Percentiles rank a stretch among this genome's conserved stretches.
Evolutionary conservation across 2,113 vertebrate species (phyloP).

Genomic region (Hyla sarda): DNA sequence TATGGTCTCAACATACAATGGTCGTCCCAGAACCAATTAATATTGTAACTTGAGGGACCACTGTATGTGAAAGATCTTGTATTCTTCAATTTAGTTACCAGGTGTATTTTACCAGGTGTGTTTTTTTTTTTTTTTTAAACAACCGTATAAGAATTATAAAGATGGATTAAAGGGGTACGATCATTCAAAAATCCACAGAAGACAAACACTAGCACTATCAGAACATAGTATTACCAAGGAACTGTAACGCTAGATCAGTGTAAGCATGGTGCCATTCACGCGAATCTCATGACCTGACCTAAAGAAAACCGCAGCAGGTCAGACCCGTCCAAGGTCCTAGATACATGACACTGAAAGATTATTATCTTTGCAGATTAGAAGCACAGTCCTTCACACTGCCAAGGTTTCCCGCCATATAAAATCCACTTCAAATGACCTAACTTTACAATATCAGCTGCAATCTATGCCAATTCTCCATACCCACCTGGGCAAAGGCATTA

Average conservation of each 20-base stretch:
- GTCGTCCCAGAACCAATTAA: no score
- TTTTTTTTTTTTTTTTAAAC: no score
- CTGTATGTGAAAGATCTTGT: no score
- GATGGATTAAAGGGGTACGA: neutral
- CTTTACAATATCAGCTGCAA: neutral
- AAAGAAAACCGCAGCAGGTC: neutral
- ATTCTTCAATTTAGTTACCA: no score
- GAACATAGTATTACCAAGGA: neutral
- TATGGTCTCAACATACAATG: no score
- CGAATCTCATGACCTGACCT: neutral
- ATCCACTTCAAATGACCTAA: neutral
- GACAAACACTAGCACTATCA: neutral
- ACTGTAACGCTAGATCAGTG: neutral
- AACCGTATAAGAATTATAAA: neutral
- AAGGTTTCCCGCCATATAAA: neutral
- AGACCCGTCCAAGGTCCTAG: conserved; percentile 11
- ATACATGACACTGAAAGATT: neutral
- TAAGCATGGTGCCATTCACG: neutral
- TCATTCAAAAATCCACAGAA: neutral
- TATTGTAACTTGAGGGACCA: no score
- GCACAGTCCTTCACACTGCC: neutral
- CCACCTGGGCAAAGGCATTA: no score
- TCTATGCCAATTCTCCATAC: no score
- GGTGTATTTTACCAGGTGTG: no score
- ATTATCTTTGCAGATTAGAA: neutral